phyloP scores from a whole-genome alignment of 2,797 vertebrate genomes.

The Sorex maritimensis region DNA sequence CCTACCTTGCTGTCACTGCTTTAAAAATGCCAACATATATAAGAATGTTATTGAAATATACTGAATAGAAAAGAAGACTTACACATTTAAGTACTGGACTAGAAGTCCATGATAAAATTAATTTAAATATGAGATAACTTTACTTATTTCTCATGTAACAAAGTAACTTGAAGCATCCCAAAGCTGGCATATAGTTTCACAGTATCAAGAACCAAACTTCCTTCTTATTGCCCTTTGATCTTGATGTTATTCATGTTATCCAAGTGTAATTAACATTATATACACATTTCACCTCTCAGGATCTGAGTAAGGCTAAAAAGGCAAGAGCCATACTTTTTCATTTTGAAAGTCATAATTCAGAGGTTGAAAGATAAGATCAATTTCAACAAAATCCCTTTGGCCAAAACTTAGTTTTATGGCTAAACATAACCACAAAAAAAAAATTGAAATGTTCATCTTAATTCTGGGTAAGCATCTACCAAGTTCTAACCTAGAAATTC shows the following conservation, averaged over 20 bases:
- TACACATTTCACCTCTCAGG: neutral
- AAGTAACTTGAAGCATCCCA: neutral
- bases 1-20: neutral
- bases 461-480: neutral
- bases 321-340: neutral
- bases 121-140: neutral
- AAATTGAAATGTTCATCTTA: neutral
- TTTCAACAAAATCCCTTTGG: neutral
- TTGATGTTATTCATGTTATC: neutral
- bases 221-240: neutral
- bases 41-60: neutral
- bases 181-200: neutral
- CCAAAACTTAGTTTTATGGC: neutral
- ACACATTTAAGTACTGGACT: neutral
- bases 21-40: neutral
- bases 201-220: neutral
- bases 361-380: neutral
- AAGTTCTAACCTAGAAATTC: neutral
- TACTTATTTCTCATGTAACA: neutral
- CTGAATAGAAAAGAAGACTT: neutral
- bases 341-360: neutral
- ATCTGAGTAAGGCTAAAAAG: neutral
- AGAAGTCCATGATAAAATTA: neutral
- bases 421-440: neutral
- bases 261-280: neutral